phyloP scores from a whole-genome alignment of 2,113 vertebrate genomes.

The Apaloderma vittatum region DNA sequence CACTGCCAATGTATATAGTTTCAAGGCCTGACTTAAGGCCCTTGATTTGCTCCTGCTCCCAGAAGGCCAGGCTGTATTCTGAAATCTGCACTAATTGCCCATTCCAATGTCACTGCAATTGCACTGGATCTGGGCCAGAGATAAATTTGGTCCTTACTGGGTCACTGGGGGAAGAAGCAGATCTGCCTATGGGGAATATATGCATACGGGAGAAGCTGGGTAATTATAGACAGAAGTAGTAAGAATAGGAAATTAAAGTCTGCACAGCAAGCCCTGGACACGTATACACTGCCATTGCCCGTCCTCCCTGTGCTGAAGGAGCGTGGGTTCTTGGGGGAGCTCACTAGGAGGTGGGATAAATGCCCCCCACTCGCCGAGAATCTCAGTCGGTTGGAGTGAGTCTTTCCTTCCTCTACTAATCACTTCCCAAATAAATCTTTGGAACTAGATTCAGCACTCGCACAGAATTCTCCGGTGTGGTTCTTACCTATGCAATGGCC shows the following conservation, averaged over 20 bases:
- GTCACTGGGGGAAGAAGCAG: neutral
- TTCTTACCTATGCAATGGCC: neutral
- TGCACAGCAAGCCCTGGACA: neutral
- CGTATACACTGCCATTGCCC: neutral
- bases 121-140: slow-evolving; percentile 24
- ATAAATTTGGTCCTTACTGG: slow-evolving; percentile 14
- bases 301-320: neutral
- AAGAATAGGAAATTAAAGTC: neutral
- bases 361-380: accelerated
- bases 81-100: slow-evolving; percentile 3
- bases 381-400: neutral
- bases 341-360: neutral
- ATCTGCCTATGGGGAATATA: neutral
- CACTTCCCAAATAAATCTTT: neutral
- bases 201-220: neutral
- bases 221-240: slow-evolving; percentile 28
- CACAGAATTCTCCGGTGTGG: accelerated
- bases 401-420: neutral
- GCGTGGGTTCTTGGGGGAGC: neutral
- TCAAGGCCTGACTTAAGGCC: neutral
- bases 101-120: neutral
- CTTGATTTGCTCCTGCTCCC: neutral
- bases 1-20: neutral
- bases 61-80: neutral
- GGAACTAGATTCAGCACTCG: neutral